A percentile compares a stretch with the other conserved stretches of the same genome.
These are phyloP conservation scores for Protobothrops flavoviridis DNA, from an alignment of 2,113 vertebrate species.

Conservation along the genomic window DNA sequence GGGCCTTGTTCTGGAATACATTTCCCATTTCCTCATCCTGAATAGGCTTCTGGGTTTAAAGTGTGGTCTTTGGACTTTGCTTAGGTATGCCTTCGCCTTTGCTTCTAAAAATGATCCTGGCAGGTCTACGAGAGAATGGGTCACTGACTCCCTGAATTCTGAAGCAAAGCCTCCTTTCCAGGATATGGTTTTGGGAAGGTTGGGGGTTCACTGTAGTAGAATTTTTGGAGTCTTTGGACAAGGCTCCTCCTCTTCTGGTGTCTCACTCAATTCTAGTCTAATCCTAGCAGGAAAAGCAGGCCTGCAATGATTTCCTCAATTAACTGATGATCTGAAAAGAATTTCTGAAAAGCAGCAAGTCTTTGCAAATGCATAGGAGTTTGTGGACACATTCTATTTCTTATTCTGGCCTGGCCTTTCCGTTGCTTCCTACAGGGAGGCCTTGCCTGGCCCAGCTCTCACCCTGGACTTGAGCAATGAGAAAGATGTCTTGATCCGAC, in stretches of 20 bases:
- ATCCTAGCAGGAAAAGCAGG: background rate
- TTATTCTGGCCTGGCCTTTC: background rate
- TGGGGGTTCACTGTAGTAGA: background rate
- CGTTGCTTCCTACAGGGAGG: background rate
- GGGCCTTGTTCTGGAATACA: background rate
- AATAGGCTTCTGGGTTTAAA: background rate
- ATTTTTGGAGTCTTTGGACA: too few species aligned
- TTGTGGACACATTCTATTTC: background rate
- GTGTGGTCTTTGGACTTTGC: background rate
- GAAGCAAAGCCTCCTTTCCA: background rate
- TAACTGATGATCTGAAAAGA: background rate
- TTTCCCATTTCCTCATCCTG: background rate
- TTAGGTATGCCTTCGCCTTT: background rate
- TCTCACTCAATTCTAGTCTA: background rate
- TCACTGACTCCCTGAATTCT: background rate
- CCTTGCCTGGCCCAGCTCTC: constrained; percentile 55
- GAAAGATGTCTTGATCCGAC: constrained; percentile 77
- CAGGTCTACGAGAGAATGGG: background rate
- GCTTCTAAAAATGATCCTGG: background rate
- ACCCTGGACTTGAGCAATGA: constrained; percentile 81
- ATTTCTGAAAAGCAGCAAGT: background rate
- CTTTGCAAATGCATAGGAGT: background rate
- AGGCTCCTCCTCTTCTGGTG: background rate
- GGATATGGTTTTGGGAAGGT: background rate
- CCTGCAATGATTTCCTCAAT: background rate